A percentile compares a stretch with the other conserved stretches of the same genome.
phyloP scores from a whole-genome alignment of 2,797 vertebrate genomes.

The Carduelis carduelis region DNA sequence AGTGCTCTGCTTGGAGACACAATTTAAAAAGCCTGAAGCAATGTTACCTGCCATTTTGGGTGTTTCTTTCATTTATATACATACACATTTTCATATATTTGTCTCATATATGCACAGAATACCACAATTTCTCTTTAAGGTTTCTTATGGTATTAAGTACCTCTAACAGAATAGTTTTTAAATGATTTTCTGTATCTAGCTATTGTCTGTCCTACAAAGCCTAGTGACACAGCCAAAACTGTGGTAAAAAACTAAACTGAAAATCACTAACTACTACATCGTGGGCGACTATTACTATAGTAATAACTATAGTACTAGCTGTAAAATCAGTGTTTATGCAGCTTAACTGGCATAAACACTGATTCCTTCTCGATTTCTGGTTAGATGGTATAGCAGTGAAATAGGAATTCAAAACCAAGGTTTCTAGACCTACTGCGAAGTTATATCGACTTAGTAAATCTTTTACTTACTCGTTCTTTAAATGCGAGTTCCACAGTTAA shows the following conservation, averaged over 20 bases:
- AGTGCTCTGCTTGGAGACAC: background rate
- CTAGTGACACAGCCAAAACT: background rate
- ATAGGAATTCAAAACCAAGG: background rate
- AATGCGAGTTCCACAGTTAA: rapidly evolving
- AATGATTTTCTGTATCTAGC: background rate
- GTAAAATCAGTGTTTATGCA: background rate
- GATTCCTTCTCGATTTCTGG: background rate
- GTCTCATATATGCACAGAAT: background rate
- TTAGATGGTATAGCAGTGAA: background rate
- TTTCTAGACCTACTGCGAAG: background rate
- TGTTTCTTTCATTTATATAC: background rate
- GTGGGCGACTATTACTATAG: background rate
- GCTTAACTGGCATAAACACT: background rate
- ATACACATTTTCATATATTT: background rate
- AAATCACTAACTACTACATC: background rate
- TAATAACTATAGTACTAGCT: background rate
- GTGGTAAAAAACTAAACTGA: background rate
- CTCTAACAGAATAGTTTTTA: background rate
- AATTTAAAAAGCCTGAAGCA: background rate
- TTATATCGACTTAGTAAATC: background rate
- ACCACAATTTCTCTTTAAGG: background rate
- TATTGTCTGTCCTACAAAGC: background rate
- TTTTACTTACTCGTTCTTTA: background rate
- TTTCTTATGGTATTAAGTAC: background rate
- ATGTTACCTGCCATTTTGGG: background rate